These are phyloP conservation scores for Axis porcinus DNA, from an alignment of 2,113 vertebrate species.

Conservation along the genomic window DNA sequence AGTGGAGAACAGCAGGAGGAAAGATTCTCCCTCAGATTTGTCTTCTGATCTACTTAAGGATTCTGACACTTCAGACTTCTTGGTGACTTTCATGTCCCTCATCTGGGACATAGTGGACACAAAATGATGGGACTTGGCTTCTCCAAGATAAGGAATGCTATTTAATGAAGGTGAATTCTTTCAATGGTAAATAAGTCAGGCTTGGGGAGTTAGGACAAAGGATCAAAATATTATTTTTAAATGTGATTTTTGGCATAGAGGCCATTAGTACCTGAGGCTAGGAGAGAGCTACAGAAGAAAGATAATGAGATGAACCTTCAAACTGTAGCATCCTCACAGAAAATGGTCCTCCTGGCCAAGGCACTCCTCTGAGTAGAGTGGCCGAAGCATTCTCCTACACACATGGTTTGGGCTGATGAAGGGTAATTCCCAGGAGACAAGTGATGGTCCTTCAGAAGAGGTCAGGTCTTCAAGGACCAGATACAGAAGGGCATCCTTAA, in stretches of 20 bases:
- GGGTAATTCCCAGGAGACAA: neutral
- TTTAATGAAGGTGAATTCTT: neutral
- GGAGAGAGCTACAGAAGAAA: neutral
- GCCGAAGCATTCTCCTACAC: neutral
- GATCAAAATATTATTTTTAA: neutral
- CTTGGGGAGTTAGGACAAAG: neutral
- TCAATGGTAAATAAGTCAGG: neutral
- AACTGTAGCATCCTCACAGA: neutral
- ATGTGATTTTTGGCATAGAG: neutral
- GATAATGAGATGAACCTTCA: neutral
- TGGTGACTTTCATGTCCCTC: neutral
- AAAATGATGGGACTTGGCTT: neutral
- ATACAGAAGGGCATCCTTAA: neutral
- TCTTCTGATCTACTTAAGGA: neutral
- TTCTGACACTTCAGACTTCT: neutral
- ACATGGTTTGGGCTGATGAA: neutral
- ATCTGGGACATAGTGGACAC: neutral
- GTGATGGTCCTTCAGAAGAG: neutral
- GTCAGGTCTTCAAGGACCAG: neutral
- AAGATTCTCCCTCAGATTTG: neutral
- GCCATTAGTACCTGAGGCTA: neutral
- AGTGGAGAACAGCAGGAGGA: neutral
- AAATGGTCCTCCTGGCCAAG: neutral
- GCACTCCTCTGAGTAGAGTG: neutral
- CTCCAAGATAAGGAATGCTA: neutral